Conservation (phyloP, 2,797 vertebrate genomes). For the Apogon hyalosoma region DNA sequence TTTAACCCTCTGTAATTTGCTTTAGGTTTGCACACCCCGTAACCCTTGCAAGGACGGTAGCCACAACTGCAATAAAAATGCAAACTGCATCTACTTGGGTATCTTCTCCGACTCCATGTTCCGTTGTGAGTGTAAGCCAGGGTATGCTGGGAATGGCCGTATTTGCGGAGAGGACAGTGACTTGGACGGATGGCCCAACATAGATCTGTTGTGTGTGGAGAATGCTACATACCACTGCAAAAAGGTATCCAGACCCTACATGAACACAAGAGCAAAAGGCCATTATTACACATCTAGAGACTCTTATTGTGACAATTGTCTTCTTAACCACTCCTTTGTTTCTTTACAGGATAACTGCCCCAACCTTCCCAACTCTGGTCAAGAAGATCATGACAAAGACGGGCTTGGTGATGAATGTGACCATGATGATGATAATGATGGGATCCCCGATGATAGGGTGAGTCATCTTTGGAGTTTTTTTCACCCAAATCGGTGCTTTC, state of each 20-base stretch:
- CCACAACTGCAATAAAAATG: constrained; percentile 95
- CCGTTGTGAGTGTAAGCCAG: constrained; percentile 97
- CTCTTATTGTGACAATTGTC: constrained; percentile 52
- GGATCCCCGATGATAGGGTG: constrained; percentile 95
- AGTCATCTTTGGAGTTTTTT: constrained; percentile 72
- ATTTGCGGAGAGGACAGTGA: constrained; percentile 98
- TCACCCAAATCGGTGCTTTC: constrained; percentile 46
- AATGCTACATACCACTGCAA: constrained; percentile 99
- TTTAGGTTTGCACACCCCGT: constrained; percentile 92
- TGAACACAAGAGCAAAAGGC: constrained; percentile 38
- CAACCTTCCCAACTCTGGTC: constrained; percentile 97
- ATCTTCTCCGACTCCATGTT: constrained; percentile 95
- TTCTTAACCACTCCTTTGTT: constrained; percentile 62
- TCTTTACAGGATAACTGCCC: constrained; percentile 95
- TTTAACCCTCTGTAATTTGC: constrained; percentile 45
- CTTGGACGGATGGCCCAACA: constrained; percentile 97
- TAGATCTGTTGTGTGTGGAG: constrained; percentile 90
- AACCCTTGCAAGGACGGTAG: constrained; percentile 96
- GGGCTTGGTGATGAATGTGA: constrained; percentile 97
- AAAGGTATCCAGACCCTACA: constrained; percentile 86
- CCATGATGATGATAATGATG: constrained; percentile 94
- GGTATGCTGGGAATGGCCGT: constrained; percentile 96
- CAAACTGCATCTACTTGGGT: constrained; percentile 97
- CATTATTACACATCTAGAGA: constrained; percentile 39
- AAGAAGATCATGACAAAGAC: constrained; percentile 99